These are phyloP conservation scores for Chlorospingus flavigularis DNA, from an alignment of 2,797 vertebrate species.

Conservation along the genomic window DNA sequence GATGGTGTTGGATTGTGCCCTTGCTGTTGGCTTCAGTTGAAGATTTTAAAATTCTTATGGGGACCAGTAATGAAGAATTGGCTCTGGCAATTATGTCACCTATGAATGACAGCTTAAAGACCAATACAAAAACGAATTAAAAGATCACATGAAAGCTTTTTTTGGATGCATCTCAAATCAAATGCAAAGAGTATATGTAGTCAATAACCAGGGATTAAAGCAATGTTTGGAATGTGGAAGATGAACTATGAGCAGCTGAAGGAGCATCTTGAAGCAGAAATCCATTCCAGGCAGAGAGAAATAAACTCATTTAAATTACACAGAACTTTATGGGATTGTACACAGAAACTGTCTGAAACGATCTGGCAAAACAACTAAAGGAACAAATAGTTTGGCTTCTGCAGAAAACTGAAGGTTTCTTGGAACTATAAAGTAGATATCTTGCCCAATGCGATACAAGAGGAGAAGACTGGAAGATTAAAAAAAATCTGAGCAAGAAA, in stretches of 20 bases:
- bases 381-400: not conserved
- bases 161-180: not conserved
- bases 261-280: conserved; percentile 21
- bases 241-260: not conserved
- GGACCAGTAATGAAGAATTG: not conserved
- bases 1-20: not conserved
- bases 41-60: not conserved
- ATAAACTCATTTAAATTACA: not conserved
- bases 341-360: not conserved
- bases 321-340: not conserved
- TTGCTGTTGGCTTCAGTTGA: not conserved
- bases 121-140: not conserved
- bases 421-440: not conserved
- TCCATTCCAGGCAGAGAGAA: not conserved
- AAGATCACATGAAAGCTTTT: not conserved
- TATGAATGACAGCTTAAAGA: not conserved
- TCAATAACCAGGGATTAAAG: not conserved
- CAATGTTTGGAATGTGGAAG: not conserved
- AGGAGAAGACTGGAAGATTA: not conserved
- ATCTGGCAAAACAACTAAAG: not conserved
- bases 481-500: not conserved
- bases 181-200: not conserved
- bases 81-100: not conserved
- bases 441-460: not conserved
- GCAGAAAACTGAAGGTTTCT: not conserved